phyloP scores from a whole-genome alignment of 2,888 invertebrate species.

The Thecophora atra region DNA sequence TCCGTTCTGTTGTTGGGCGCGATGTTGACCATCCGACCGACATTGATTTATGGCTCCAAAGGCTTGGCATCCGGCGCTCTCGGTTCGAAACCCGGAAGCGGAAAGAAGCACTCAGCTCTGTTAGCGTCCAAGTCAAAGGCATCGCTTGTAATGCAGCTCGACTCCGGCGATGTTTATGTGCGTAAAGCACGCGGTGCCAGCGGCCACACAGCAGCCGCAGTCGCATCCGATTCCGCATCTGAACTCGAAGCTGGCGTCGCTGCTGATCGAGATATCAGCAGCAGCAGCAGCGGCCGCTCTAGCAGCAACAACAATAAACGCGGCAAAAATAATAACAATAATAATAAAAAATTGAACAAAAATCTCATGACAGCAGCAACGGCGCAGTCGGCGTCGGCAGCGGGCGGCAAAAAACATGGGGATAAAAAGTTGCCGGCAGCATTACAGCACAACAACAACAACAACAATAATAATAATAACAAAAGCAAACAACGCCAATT shows the following conservation, averaged over 20 bases:
- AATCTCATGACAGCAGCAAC: conserved; percentile 43
- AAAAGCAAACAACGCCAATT: conserved; percentile 57
- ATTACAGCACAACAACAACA: conserved; percentile 46
- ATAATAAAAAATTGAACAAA: conserved; percentile 58
- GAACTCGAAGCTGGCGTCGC: background rate
- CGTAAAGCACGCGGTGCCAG: conserved; percentile 56
- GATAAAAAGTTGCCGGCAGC: conserved; percentile 48
- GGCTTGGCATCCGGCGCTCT: conserved; percentile 45
- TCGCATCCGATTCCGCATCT: conserved; percentile 38
- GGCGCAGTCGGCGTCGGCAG: conserved; percentile 5
- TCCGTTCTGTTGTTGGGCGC: conserved; percentile 53
- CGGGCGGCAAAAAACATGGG: conserved; percentile 40
- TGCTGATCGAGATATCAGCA: conserved; percentile 18
- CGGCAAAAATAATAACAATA: conserved; percentile 58
- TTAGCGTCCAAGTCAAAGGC: conserved; percentile 42
- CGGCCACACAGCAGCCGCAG: conserved; percentile 18
- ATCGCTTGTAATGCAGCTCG: conserved; percentile 44
- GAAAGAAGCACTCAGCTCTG: conserved; percentile 44
- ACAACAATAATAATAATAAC: conserved; percentile 44
- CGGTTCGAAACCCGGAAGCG: conserved; percentile 36
- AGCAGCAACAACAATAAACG: conserved; percentile 38
- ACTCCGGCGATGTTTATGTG: conserved; percentile 49
- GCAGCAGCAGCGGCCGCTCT: conserved; percentile 20
- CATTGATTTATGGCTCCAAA: conserved; percentile 55
- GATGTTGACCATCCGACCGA: conserved; percentile 54